Percentiles rank a stretch among this genome's conserved stretches.
Evolutionary conservation across 2,888 invertebrate species (phyloP).

Genomic region (Odontothrips loti): DNA sequence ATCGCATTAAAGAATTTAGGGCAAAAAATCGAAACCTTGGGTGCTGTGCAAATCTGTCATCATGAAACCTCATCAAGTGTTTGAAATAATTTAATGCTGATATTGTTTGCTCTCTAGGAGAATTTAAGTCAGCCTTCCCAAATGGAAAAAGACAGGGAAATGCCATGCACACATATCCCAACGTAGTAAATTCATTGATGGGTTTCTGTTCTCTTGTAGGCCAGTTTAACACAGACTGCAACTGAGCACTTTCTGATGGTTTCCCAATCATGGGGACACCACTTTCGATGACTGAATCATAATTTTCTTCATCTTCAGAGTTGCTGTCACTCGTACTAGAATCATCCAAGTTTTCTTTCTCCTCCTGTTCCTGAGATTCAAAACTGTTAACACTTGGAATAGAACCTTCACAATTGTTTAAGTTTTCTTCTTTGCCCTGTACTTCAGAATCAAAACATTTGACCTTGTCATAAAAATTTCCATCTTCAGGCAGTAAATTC

Average conservation of each 20-base stretch:
- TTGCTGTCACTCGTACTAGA: no score
- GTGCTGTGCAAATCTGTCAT: constrained; percentile 30
- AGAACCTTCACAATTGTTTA: no score
- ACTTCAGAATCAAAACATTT: background rate
- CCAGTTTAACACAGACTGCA: background rate
- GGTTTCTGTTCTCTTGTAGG: background rate
- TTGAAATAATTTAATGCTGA: constrained; percentile 28
- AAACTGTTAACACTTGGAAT: no score
- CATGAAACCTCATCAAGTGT: constrained; percentile 23
- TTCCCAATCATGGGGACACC: background rate
- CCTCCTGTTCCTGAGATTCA: no score
- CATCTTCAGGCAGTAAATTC: constrained; percentile 18
- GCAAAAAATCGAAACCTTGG: constrained; percentile 31
- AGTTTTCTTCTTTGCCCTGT: no score
- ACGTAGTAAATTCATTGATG: constrained; percentile 31
- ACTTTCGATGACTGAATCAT: background rate
- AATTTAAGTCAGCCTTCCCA: constrained; percentile 32
- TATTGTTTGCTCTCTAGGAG: background rate
- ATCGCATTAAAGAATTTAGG: background rate
- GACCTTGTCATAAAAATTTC: background rate
- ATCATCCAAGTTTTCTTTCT: background rate
- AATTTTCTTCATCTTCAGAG: background rate
- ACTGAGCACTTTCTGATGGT: background rate
- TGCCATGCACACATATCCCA: constrained; percentile 30
- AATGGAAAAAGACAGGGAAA: constrained; percentile 34